A percentile compares a stretch with the other conserved stretches of the same genome.
Evolutionary conservation across 2,797 vertebrate genomes (phyloP).

Genomic region (Acrossocheilus wenchowensis): DNA sequence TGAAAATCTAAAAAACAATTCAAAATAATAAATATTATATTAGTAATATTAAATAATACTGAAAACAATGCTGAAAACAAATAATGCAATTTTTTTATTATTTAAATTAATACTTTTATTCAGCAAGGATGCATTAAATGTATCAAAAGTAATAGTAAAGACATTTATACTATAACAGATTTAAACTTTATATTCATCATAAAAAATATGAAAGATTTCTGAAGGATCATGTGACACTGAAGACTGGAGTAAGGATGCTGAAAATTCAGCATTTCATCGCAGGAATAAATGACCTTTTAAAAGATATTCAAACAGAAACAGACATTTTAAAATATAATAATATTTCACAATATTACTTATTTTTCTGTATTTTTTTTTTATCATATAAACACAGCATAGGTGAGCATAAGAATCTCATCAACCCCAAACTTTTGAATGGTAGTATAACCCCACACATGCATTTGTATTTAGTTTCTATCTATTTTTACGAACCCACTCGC

Average conservation of each 20-base stretch:
- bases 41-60: too few relatives aligned
- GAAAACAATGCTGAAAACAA: too few relatives aligned
- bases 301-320: not conserved
- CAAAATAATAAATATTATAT: too few relatives aligned
- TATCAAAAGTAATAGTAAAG: too few relatives aligned
- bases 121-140: too few relatives aligned
- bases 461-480: not conserved
- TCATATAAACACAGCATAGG: not conserved
- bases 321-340: not conserved
- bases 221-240: too few relatives aligned
- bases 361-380: not conserved
- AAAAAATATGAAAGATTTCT: not conserved
- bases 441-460: not conserved
- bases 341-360: too few relatives aligned
- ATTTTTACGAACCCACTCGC: not conserved
- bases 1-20: too few relatives aligned
- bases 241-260: not conserved
- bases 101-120: too few relatives aligned
- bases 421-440: not conserved
- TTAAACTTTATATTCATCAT: not conserved
- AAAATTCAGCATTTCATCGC: not conserved
- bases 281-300: not conserved
- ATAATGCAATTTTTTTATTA: too few relatives aligned
- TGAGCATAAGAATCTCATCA: not conserved
- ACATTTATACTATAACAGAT: too few relatives aligned